Base-by-base conservation (phyloP, 1,140 invertebrate species). In the Aphaenogaster ashmeadi region DNA sequence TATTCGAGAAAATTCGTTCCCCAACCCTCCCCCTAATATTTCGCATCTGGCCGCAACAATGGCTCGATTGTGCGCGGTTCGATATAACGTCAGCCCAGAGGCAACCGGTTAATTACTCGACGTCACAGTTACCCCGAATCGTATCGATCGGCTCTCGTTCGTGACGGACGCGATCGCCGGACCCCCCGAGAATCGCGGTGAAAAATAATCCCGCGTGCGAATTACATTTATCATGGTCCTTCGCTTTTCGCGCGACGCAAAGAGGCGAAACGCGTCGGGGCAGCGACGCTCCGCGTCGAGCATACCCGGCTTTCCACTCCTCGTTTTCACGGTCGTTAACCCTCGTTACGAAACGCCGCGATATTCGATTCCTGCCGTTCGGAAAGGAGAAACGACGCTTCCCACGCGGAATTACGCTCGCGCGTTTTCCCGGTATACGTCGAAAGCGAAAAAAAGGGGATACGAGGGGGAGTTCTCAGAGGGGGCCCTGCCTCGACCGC, bases 91-190 rank as follows among this genome's bases (percentile, higher is more conserved):
- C 11, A 27, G 52, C 41, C 41, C 54, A 54, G 44, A 74, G 80
- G 67, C 69, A 84, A 84, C 69, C 41, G 47, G 52, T 78, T 86
- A 80, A 86, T 86, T 79, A 86, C n/a, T 41, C 13, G n/a, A 66
- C 47, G 60, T 75, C 44, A 84, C 80, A 74, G 41, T 84, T 84
- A 84, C 27, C 67, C 54, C 54, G 54, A 84, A 84, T 84, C 69
- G 41, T 72, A 83, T 83, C 78, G 78, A 72, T 81, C 66, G n/a
- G 2, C 56, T 8, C 11, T 9, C 41, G 15, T n/a, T 52, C 74
- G n/a, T 60, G 36, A 60, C 36, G 38, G 5, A 21, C 52, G 52
- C 18, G 77, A 41, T 81, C 11, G 44, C 13, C 33, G 33, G 21
- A 3, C 13, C 9, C 21, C 8, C 52, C 3, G 27, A 41, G 27